phyloP scores from a whole-genome alignment of 2,888 invertebrate species.

The Poecilobothrus nobilitatus region DNA sequence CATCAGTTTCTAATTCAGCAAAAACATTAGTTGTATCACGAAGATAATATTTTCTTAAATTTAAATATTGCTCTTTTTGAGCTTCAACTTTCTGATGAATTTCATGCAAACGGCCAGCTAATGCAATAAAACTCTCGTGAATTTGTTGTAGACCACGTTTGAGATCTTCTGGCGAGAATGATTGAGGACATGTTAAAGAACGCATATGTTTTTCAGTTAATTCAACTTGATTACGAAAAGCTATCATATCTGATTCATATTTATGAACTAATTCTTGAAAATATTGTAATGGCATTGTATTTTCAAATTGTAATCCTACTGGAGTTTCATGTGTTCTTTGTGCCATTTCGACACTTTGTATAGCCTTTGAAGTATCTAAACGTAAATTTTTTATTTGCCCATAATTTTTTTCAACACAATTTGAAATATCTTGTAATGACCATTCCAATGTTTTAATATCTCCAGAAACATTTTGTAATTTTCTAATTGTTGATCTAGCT shows the following conservation, averaged over 20 bases:
- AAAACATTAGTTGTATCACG: slow-evolving; percentile 71
- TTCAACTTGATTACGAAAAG: slow-evolving; percentile 62
- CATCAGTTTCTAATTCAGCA: slow-evolving; percentile 44
- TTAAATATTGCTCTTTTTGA: slow-evolving; percentile 78
- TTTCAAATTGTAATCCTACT: slow-evolving; percentile 65
- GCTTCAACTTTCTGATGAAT: slow-evolving; percentile 67
- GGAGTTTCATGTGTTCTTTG: slow-evolving; percentile 71
- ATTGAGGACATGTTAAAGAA: slow-evolving; percentile 53
- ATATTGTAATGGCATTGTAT: slow-evolving; percentile 60
- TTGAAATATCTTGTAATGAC: slow-evolving; percentile 38
- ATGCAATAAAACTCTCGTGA: slow-evolving; percentile 75
- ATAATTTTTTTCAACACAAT: slow-evolving; percentile 39
- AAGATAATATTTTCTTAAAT: slow-evolving; percentile 62
- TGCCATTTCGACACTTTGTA: slow-evolving; percentile 68
- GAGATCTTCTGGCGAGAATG: slow-evolving; percentile 65
- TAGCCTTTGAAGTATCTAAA: slow-evolving; percentile 60
- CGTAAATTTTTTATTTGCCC: slow-evolving; percentile 49
- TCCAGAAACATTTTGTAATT: slow-evolving; percentile 36
- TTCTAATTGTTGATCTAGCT: slow-evolving; percentile 53
- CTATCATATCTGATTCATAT: slow-evolving; percentile 62
- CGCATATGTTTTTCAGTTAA: slow-evolving; percentile 63
- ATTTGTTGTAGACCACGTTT: slow-evolving; percentile 69
- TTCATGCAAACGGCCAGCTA: slow-evolving; percentile 79
- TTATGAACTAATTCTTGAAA: slow-evolving; percentile 59
- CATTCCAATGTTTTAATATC: slow-evolving; percentile 37